Evolutionary conservation across 2,113 vertebrate genomes (phyloP).

Genomic region (Pluvianellus socialis): DNA sequence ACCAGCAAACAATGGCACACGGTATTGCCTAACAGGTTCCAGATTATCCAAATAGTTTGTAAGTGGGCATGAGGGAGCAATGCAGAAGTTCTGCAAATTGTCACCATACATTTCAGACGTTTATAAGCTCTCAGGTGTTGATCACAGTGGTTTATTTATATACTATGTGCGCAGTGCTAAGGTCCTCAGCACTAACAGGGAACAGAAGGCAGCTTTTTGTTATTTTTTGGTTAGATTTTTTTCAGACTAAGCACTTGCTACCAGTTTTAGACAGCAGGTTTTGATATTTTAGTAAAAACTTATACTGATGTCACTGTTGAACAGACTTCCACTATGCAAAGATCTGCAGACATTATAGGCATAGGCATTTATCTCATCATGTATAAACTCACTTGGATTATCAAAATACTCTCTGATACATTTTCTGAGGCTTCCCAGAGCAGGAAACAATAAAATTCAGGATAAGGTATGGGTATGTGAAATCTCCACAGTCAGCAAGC

Average conservation of each 20-base stretch:
- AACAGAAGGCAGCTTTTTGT: not conserved
- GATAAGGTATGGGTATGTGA: not conserved
- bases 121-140: conserved; percentile 52
- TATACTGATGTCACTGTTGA: not conserved
- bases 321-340: not conserved
- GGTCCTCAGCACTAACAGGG: not conserved
- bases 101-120: conserved; percentile 49
- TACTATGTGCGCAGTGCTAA: not conserved
- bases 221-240: not conserved
- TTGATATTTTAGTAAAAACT: not conserved
- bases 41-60: conserved; percentile 43
- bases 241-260: not conserved
- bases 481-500: not conserved
- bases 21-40: conserved; percentile 40
- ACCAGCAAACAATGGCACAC: not conserved
- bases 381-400: not conserved
- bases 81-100: conserved; percentile 54
- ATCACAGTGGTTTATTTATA: conserved; percentile 52
- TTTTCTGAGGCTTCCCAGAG: not conserved
- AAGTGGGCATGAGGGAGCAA: conserved; percentile 52
- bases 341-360: not conserved
- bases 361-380: not conserved
- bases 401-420: not conserved
- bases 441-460: not conserved
- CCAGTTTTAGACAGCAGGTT: not conserved